Percentiles rank a stretch among this genome's conserved stretches.
These are phyloP conservation scores for Leptodirus hochenwartii DNA, from an alignment of 2,888 invertebrate genomes.

Conservation along the genomic window DNA sequence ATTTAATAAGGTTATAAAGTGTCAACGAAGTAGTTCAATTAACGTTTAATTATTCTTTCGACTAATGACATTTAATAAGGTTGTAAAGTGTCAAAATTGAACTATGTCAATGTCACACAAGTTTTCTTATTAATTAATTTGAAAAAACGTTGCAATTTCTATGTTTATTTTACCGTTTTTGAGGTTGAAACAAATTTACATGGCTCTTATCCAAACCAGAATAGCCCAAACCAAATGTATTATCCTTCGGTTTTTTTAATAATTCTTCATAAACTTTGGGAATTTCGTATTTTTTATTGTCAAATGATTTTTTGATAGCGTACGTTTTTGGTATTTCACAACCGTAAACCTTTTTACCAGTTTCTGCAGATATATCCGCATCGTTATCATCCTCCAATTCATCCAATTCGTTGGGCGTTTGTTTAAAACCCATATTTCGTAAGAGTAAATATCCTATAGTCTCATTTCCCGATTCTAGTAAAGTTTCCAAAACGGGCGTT, in stretches of 20 bases:
- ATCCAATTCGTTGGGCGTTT: conserved; percentile 22
- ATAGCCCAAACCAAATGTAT: conserved; percentile 68
- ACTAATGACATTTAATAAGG: no score
- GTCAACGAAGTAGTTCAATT: no score
- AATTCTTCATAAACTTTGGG: conserved; percentile 69
- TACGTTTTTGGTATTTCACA: conserved; percentile 26
- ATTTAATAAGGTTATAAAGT: no score
- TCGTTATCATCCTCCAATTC: conserved; percentile 8
- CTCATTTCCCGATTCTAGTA: conserved; percentile 59
- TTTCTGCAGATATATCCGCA: conserved; percentile 17
- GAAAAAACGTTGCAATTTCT: no score
- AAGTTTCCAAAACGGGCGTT: conserved; percentile 47
- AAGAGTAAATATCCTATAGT: conserved; percentile 77
- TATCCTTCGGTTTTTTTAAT: conserved; percentile 53
- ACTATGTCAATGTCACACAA: no score
- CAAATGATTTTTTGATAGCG: conserved; percentile 15
- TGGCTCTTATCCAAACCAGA: conserved; percentile 44
- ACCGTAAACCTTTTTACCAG: conserved; percentile 30
- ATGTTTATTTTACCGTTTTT: no score
- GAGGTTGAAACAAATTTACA: conserved; percentile 30
- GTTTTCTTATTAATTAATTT: no score
- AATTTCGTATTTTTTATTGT: conserved; percentile 28
- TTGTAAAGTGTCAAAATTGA: no score
- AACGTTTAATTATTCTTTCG: no score
- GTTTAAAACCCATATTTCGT: conserved; percentile 80